Evolutionary conservation across 2,797 vertebrate species (phyloP), one percentile per base, ranked within the genome.

Genomic region (Chelmon rostratus): DNA sequence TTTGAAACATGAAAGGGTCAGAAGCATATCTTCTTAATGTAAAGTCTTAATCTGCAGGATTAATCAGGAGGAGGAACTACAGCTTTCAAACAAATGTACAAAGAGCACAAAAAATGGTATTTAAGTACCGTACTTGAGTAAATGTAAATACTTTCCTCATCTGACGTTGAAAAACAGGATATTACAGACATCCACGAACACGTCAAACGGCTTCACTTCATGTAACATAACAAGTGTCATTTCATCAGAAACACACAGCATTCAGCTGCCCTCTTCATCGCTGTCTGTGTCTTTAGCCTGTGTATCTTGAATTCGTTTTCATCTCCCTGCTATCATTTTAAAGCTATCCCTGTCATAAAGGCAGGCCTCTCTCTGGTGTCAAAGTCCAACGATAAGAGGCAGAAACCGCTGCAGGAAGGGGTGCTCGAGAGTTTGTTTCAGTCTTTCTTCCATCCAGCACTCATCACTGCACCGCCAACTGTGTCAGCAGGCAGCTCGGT

Each of bases 371-470:
- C 3, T 49, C 13, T 25, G 31, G 31, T 18, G 25, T 58, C 18
- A 37, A 5, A 40, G 58, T 52, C 40, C 15, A 42, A 8, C 42
- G 50, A 50, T 47, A 40, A 49, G 10, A 65, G 35, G 64, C 33
- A 23, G 23, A 16, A 6, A 40, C 9, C 65, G 33, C 8, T 42
- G 13, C 15, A 57, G 38, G n/a, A 53, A 52, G 50, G 6, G 35
- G 33, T 35, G 35, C 9, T 69, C 73, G 42, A 74, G 13, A 56
- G 37, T 53, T 53, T 61, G 40, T 65, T 40, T 73, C 31, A 21
- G 31, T 25, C 18, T 56, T 67, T 50, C 19, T 64, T 69, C 21
- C 0, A 6, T 28, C 6, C 3, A 5, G 42, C 44, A 31, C 31
- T 38, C 19, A 75, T 31, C 40, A 64, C 19, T 49, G 40, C 49